Conservation (phyloP, 2,113 vertebrate genomes). For the Ifrita kowaldi region DNA sequence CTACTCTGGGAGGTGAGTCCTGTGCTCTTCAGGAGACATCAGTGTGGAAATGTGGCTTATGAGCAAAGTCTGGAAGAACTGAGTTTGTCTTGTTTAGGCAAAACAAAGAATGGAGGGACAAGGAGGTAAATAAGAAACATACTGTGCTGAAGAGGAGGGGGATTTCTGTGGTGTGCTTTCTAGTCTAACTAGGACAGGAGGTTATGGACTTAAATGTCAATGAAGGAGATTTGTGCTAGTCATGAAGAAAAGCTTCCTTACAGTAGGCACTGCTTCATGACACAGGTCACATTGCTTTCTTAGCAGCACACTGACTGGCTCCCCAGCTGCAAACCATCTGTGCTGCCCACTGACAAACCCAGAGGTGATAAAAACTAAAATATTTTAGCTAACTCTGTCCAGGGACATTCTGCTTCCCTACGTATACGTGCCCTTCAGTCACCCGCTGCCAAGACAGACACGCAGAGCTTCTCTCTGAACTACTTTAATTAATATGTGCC, state of each 20-base stretch:
- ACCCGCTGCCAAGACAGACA: neutral
- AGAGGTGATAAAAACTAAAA: neutral
- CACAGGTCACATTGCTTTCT: neutral
- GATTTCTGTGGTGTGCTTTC: neutral
- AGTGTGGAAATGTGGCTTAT: neutral
- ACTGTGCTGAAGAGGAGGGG: neutral
- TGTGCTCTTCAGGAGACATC: neutral
- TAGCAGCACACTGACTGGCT: neutral
- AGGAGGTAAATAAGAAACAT: neutral
- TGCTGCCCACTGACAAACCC: neutral
- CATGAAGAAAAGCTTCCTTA: neutral
- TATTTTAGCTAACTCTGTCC: neutral
- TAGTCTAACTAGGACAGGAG: neutral
- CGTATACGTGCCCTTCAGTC: neutral
- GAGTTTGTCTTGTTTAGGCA: neutral
- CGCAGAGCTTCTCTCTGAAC: neutral
- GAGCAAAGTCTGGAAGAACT: neutral
- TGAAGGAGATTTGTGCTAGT: neutral
- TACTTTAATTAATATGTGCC: constrained; percentile 8
- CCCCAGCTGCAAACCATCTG: constrained; percentile 25
- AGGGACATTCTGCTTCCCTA: neutral
- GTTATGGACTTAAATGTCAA: neutral
- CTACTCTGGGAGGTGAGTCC: neutral
- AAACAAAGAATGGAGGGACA: neutral
- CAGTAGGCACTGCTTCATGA: neutral